Conservation (phyloP, 2,888 invertebrate species). For the Smittia aterrima region DNA sequence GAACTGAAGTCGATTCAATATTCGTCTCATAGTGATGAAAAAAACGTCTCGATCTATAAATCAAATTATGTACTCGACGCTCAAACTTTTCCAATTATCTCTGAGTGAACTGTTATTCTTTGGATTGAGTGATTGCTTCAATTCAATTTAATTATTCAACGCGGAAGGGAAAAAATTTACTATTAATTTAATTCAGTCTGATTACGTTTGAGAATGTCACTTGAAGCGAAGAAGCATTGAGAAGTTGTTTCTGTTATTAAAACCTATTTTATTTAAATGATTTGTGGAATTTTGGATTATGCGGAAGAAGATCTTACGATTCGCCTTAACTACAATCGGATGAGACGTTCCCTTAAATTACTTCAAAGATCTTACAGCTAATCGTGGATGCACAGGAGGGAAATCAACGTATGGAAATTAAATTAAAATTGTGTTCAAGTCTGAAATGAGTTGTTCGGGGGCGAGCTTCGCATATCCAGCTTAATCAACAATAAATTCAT, state of each 20-base stretch:
- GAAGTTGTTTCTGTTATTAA: constrained; percentile 10
- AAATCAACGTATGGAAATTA: not conserved
- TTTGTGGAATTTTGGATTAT: not conserved
- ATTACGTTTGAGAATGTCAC: too few species aligned
- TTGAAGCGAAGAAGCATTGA: too few species aligned
- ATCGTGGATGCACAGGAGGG: not conserved
- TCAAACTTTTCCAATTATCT: not conserved
- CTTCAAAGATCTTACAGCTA: constrained; percentile 1
- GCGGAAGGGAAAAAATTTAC: not conserved
- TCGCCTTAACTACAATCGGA: not conserved
- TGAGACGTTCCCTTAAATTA: constrained; percentile 3
- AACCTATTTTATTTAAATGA: constrained; percentile 13
- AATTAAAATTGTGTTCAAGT: not conserved
- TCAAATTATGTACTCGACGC: not conserved
- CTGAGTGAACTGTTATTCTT: not conserved
- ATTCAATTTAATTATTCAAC: constrained; percentile 5
- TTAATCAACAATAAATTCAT: constrained; percentile 49
- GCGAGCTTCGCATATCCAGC: not conserved
- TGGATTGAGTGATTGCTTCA: not conserved
- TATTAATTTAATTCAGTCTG: too few species aligned
- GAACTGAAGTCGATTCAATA: not conserved
- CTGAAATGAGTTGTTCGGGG: not conserved
- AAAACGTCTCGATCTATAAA: not conserved
- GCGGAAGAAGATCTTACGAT: not conserved
- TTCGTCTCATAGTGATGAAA: not conserved